Evolutionary conservation across 2,113 vertebrate genomes (phyloP), one percentile per base, ranked within the genome.

Genomic region (Salminus brasiliensis): DNA sequence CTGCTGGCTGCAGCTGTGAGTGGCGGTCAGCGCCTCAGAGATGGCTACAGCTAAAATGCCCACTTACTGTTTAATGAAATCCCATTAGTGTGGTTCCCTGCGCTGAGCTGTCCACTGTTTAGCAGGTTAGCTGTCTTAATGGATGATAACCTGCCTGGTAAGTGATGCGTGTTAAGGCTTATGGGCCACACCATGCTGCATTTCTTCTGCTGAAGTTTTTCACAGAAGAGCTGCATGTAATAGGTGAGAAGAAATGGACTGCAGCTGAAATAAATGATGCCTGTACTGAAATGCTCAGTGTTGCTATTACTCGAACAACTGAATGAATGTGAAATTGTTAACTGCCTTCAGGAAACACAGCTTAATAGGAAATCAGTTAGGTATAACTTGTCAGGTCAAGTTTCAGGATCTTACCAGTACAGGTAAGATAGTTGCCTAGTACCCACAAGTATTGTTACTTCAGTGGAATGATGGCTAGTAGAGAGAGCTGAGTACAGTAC

Each of bases 51-150:
- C 29, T 68, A 78, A 77, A 82, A 73, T 59, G 39, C 9, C 68
- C 39, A 60, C 74, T 81, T 79, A 85, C 36, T 62, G 62, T 79
- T 65, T 81, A 81, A 81, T 81, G 72, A 69, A 81, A 81, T 60
- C 55, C 71, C 60, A 39, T 79, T 74, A 76, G 69, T 5, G 39
- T 25, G 15, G 68, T 59, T 74, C 65, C 73, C 66, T 25, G n/a
- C 34, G 59, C 62, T 70, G 74, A 71, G 65, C 55, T 74, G 59
- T 65, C 45, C 36, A 52, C 52, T 62, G 80, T 76, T 59, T 30
- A 63, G 76, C 32, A 75, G 77, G 70, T 81, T 66, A 68, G 49
- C 72, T 43, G 62, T 34, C 57, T 77, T 70, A 75, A 78, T 74
- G 66, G 53, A 72, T 55, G 68, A 66, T 73, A 47, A 63, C 43